phyloP scores from a whole-genome alignment of 92 coral and sea anemone species.

The Porites cylindrica region DNA sequence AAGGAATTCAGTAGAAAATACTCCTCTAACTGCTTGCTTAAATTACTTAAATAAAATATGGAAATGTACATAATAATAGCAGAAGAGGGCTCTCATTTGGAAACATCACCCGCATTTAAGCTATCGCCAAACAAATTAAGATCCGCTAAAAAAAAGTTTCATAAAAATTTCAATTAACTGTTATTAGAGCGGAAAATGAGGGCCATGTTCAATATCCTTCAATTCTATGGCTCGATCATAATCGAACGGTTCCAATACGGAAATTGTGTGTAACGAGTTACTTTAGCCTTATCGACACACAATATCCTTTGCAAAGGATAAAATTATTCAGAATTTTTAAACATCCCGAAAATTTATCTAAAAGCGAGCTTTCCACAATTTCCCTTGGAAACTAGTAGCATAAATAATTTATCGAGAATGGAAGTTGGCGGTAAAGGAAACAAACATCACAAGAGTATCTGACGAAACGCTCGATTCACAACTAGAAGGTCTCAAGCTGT shows the following conservation, averaged over 20 bases:
- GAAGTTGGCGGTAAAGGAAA: slow-evolving; percentile 32
- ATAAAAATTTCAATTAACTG: background rate
- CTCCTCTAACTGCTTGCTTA: background rate
- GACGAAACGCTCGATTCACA: slow-evolving; percentile 13
- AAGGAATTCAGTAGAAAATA: background rate
- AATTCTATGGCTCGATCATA: background rate
- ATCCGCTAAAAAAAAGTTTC: background rate
- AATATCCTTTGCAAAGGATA: slow-evolving; percentile 10
- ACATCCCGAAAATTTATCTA: background rate
- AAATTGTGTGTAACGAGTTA: background rate
- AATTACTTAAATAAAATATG: background rate
- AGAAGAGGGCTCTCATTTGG: background rate
- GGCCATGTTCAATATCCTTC: background rate
- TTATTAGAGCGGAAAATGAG: slow-evolving; percentile 2
- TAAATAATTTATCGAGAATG: slow-evolving; percentile 37
- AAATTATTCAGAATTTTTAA: background rate
- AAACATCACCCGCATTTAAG: slow-evolving; percentile 1
- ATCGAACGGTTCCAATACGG: background rate
- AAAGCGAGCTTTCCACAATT: background rate
- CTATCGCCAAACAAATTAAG: slow-evolving; percentile 2
- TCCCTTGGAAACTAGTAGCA: background rate
- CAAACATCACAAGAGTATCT: background rate
- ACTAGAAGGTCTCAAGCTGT: background rate
- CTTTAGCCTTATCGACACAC: background rate
- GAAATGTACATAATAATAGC: background rate